Evolutionary conservation across 2,113 vertebrate species (phyloP).

Genomic region (Sinocyclocheilus anshuiensis): DNA sequence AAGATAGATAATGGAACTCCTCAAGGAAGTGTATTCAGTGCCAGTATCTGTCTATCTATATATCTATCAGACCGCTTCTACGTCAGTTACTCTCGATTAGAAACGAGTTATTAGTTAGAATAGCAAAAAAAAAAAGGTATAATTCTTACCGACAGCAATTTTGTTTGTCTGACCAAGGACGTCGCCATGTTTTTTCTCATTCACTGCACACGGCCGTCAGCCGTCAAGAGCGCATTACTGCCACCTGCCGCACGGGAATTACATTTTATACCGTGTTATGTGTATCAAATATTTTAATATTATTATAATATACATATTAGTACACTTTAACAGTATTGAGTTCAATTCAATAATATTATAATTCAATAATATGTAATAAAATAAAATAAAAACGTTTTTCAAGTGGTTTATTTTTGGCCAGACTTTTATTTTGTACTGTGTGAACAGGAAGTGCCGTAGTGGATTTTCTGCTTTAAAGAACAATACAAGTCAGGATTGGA

Average conservation of each 20-base stretch:
- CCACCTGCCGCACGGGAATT: constrained; percentile 11
- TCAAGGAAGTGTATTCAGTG: neutral
- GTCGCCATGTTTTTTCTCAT: constrained; percentile 69
- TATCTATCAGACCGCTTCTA: neutral
- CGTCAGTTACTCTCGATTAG: neutral
- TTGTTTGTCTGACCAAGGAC: constrained; percentile 69
- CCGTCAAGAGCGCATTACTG: neutral
- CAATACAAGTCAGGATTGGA: too few species aligned
- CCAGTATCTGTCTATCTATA: neutral
- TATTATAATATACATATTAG: too few species aligned
- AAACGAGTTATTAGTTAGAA: neutral
- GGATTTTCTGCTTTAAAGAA: too few species aligned
- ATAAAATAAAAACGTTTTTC: too few species aligned
- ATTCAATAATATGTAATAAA: too few species aligned
- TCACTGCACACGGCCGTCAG: neutral
- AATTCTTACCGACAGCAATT: constrained; percentile 64
- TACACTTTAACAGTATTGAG: too few species aligned
- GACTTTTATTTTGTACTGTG: constrained; percentile 42
- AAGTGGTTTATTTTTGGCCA: neutral
- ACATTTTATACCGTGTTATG: neutral
- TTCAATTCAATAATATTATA: too few species aligned
- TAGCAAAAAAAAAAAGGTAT: neutral
- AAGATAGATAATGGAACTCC: too few species aligned
- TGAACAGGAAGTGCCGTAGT: constrained; percentile 16
- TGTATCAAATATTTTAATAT: neutral